A percentile compares a stretch with the other conserved stretches of the same genome.
Evolutionary conservation across 2,797 vertebrate genomes (phyloP).

Genomic region (Tragelaphus oryx): DNA sequence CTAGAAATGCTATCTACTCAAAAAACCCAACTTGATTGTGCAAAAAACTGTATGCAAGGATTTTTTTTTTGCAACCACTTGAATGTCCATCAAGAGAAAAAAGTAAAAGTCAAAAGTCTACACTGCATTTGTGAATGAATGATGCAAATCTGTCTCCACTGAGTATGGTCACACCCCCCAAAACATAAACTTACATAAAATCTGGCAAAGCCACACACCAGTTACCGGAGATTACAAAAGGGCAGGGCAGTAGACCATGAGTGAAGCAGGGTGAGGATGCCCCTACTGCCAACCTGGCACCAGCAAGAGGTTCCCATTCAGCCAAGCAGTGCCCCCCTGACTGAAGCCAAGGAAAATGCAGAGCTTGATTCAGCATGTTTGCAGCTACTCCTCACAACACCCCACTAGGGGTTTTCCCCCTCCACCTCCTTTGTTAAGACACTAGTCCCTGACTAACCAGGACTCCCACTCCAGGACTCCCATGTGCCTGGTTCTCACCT

Average conservation of each 20-base stretch:
- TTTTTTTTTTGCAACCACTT: neutral
- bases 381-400: neutral
- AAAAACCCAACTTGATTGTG: neutral
- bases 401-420: neutral
- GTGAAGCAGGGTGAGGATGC: neutral
- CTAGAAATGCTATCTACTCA: neutral
- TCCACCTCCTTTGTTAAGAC: neutral
- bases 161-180: neutral
- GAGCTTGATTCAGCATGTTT: neutral
- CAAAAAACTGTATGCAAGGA: neutral
- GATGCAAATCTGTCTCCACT: neutral
- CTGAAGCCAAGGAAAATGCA: neutral
- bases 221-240: neutral
- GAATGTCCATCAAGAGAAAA: neutral
- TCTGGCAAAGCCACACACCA: neutral
- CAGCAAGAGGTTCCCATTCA: neutral
- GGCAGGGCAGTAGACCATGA: neutral
- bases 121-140: neutral
- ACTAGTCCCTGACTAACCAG: neutral
- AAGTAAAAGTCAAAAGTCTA: neutral
- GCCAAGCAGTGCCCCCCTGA: neutral
- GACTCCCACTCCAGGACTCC: neutral
- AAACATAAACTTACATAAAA: neutral
- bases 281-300: neutral
- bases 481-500: conserved; percentile 62